Conservation (phyloP, 1,140 invertebrate species). For the Bactericera cockerelli region DNA sequence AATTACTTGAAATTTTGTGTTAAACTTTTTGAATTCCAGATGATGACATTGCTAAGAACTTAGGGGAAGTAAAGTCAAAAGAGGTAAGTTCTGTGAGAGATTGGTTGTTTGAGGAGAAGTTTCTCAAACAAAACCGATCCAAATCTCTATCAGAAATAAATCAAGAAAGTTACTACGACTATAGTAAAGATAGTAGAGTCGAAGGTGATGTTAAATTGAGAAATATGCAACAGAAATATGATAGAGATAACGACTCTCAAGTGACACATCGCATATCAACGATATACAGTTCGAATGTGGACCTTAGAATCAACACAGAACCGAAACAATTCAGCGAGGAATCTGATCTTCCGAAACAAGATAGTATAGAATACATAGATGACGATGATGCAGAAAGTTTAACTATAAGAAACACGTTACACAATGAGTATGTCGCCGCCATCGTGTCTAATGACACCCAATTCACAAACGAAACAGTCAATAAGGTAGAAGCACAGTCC, state of each 20-base stretch:
- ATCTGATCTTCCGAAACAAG: neutral
- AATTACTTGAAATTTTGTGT: no score
- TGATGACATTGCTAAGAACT: neutral
- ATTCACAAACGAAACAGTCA: neutral
- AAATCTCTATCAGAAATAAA: conserved; percentile 12
- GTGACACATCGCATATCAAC: neutral
- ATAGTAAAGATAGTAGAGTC: neutral
- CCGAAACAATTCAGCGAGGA: neutral
- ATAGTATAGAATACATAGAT: neutral
- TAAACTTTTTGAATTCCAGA: conserved; percentile 13
- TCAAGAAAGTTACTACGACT: neutral
- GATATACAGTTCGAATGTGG: conserved; percentile 4
- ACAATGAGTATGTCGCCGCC: conserved; percentile 2
- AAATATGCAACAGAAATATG: conserved; percentile 3
- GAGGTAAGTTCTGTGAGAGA: neutral
- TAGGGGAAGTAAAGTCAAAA: neutral
- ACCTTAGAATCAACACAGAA: neutral
- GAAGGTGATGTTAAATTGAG: neutral
- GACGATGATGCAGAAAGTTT: conserved; percentile 1
- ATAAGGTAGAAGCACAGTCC: neutral
- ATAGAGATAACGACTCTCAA: neutral
- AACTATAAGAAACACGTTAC: conserved; percentile 2
- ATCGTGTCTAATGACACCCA: neutral
- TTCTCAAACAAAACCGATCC: conserved; percentile 7
- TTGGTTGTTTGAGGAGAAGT: neutral